A percentile compares a stretch with the other conserved stretches of the same genome.
Conservation (phyloP, 2,113 vertebrate genomes). For the Grantiella picta region DNA sequence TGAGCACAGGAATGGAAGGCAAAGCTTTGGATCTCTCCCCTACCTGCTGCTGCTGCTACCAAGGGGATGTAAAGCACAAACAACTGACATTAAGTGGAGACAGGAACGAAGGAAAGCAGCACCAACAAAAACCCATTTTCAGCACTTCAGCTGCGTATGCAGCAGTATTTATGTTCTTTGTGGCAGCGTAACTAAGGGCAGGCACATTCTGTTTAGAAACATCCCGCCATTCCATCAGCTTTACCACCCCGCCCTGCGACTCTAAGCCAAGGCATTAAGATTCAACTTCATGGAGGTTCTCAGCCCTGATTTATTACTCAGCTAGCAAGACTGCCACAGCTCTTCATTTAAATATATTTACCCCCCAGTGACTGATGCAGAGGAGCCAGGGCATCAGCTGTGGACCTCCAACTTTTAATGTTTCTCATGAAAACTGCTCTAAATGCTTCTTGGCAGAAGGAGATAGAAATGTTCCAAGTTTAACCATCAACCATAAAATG, state of each 20-base stretch:
- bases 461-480: not conserved
- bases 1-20: not conserved
- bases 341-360: slow-evolving; percentile 20
- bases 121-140: slow-evolving; percentile 22
- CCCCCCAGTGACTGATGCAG: not conserved
- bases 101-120: not conserved
- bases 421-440: not conserved
- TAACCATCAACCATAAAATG: not conserved
- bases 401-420: not conserved
- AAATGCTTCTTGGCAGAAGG: not conserved
- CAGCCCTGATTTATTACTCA: slow-evolving; percentile 19
- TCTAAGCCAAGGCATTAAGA: slow-evolving; percentile 33
- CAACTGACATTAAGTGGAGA: not conserved
- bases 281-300: not conserved
- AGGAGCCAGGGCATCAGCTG: not conserved
- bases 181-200: slow-evolving; percentile 43
- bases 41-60: not conserved
- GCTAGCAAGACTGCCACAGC: not conserved
- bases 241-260: slow-evolving; percentile 1
- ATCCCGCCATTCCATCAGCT: not conserved
- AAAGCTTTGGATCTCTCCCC: not conserved
- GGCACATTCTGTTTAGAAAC: slow-evolving; percentile 40
- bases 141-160: not conserved
- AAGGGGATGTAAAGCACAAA: not conserved
- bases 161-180: slow-evolving; percentile 9